Evolutionary conservation across 2,797 vertebrate genomes (phyloP), one percentile per base, ranked within the genome.

Genomic region (Ctenochaetus hawaiiensis): DNA sequence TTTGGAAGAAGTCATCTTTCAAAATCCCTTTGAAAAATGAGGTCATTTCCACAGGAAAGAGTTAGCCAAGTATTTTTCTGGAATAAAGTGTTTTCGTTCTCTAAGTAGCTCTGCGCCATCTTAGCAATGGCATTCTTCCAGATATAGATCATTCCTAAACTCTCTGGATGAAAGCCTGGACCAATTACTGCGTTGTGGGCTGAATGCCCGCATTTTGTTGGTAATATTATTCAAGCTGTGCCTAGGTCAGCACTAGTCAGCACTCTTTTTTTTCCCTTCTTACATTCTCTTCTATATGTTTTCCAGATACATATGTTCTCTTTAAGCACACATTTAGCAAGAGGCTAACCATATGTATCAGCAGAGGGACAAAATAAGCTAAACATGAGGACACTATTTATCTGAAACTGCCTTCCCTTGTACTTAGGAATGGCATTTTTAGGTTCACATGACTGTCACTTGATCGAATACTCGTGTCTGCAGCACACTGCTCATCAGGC

Each of bases 171-270:
- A 22, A 39, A 63, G 83, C 84, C 84, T 80, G 72, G 78, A 49
- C 76, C 85, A 85, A 83, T 87, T 87, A 87, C 72, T 54, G 77
- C 12, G 53, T 52, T 59, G 57, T 60, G 66, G 74, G 78, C 77
- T 85, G 80, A 80, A 82, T 47, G 66, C 67, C 67, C 30, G 22
- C 52, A 76, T 74, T 85, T 70, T 72, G 51, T 67, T 47, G 59
- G 75, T 69, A 75, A 77, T 79, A 57, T 71, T 83, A 77, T 72
- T 80, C 30, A 72, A 75, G 62, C 63, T 74, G 43, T 66, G 77
- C 81, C 68, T 18, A 48, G 61, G 68, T 90, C 84, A 88, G 87
- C 89, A 83, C 26, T 23, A 64, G 59, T 84, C 73, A 83, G 81
- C 78, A 73, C 61, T 82, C 45, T 54, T 9, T 59, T 20, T 62